Conservation (phyloP, 1,140 invertebrate genomes). For the Drosophila azteca region DNA sequence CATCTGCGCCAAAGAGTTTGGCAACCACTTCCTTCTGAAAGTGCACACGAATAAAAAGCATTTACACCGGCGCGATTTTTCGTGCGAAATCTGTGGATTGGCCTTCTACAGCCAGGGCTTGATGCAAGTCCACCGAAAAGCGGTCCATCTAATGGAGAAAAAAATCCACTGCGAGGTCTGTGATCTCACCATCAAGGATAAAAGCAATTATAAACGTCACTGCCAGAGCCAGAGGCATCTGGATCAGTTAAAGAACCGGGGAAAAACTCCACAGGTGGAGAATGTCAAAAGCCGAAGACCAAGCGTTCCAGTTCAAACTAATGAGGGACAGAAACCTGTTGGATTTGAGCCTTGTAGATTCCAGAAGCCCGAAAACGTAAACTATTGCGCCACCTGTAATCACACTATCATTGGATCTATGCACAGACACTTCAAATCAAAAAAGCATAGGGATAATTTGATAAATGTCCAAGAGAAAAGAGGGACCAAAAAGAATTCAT, state of each 20-base stretch:
- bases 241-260: not conserved
- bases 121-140: slow-evolving; percentile 15
- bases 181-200: slow-evolving; percentile 27
- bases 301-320: no score
- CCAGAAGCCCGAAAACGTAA: not conserved
- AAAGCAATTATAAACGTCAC: slow-evolving; percentile 33
- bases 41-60: slow-evolving; percentile 31
- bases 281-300: not conserved
- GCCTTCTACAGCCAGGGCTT: slow-evolving; percentile 23
- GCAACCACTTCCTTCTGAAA: not conserved
- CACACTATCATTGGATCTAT: slow-evolving; percentile 19
- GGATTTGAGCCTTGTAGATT: not conserved
- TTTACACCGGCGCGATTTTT: slow-evolving; percentile 26
- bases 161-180: slow-evolving; percentile 23
- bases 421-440: slow-evolving; percentile 2
- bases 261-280: not conserved
- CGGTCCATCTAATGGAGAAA: slow-evolving; percentile 18
- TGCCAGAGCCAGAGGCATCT: slow-evolving; percentile 26
- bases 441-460: slow-evolving; percentile 20
- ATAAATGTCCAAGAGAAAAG: not conserved
- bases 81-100: slow-evolving; percentile 39
- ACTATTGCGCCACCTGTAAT: slow-evolving; percentile 20
- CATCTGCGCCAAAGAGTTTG: slow-evolving; percentile 10
- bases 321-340: no score
- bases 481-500: not conserved